Evolutionary conservation across 2,797 vertebrate genomes (phyloP).

Genomic region (Dendrocincla tyrannina): DNA sequence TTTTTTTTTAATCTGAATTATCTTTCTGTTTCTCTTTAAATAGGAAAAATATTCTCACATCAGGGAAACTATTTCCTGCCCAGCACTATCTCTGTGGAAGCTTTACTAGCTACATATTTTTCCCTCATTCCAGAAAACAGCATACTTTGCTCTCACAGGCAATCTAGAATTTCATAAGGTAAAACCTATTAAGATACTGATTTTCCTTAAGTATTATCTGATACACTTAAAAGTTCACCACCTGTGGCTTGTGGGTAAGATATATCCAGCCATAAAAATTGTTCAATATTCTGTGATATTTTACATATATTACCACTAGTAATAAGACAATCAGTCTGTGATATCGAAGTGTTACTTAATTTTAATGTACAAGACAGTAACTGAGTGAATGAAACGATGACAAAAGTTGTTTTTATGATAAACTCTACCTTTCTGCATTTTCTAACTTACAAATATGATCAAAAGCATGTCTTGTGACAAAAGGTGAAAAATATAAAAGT

Average conservation of each 20-base stretch:
- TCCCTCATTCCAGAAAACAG: neutral
- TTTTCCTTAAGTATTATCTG: neutral
- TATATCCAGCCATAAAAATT: neutral
- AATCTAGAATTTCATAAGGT: neutral
- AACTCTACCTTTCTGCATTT: neutral
- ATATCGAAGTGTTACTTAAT: neutral
- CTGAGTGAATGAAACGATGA: conserved; percentile 7
- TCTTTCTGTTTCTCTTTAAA: neutral
- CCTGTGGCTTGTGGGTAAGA: neutral
- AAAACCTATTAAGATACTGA: neutral
- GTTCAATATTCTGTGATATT: neutral
- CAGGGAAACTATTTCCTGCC: neutral
- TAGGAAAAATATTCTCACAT: neutral
- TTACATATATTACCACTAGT: neutral
- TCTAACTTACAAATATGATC: neutral
- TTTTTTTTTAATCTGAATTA: neutral
- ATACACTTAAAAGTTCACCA: neutral
- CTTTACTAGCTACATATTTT: neutral
- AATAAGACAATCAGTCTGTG: neutral
- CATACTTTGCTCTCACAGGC: neutral
- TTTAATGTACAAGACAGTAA: neutral
- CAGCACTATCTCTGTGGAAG: neutral
- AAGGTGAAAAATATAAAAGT: neutral
- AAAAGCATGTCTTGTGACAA: neutral
- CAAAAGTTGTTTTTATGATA: neutral